phyloP scores from a whole-genome alignment of 1,140 invertebrate species.

The Bombus polaris region DNA sequence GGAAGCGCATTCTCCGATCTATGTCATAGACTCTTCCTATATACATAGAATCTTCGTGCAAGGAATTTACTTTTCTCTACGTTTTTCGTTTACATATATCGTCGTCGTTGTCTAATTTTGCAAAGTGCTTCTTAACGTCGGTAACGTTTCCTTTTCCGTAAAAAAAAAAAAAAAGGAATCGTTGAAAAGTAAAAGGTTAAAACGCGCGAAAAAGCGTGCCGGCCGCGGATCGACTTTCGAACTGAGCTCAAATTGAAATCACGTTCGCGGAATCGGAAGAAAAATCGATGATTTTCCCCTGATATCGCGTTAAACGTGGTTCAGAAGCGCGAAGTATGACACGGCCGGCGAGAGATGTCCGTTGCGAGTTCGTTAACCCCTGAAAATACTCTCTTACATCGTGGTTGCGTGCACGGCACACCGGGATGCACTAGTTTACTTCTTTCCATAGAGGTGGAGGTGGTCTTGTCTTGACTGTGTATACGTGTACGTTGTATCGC shows the following conservation, averaged over 20 bases:
- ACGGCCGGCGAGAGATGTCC: conserved; percentile 72
- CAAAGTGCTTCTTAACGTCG: not conserved
- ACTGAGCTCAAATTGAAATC: conserved; percentile 54
- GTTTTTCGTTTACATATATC: not conserved
- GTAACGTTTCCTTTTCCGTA: not conserved
- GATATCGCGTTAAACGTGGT: not conserved
- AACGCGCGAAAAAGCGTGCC: not conserved
- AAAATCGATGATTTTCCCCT: conserved; percentile 73
- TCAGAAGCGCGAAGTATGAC: conserved; percentile 74
- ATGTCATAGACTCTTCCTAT: conserved; percentile 17
- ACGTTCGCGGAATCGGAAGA: conserved; percentile 59
- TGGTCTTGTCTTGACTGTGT: conserved; percentile 22
- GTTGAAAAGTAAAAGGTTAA: not conserved
- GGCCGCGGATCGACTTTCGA: conserved; percentile 58
- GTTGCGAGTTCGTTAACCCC: conserved; percentile 78
- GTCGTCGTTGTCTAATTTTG: not conserved
- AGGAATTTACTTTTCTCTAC: not conserved
- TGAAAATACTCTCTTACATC: conserved; percentile 81
- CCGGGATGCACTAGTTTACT: conserved; percentile 81
- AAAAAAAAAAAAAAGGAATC: no score
- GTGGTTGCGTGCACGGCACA: conserved; percentile 74
- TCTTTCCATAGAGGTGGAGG: conserved; percentile 53
- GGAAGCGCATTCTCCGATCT: conserved; percentile 37
- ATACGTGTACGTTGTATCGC: conserved; percentile 17
- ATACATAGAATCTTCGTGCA: not conserved